A percentile compares a stretch with the other conserved stretches of the same genome.
phyloP scores from a whole-genome alignment of 2,113 vertebrate species.

The Lagopus muta region DNA sequence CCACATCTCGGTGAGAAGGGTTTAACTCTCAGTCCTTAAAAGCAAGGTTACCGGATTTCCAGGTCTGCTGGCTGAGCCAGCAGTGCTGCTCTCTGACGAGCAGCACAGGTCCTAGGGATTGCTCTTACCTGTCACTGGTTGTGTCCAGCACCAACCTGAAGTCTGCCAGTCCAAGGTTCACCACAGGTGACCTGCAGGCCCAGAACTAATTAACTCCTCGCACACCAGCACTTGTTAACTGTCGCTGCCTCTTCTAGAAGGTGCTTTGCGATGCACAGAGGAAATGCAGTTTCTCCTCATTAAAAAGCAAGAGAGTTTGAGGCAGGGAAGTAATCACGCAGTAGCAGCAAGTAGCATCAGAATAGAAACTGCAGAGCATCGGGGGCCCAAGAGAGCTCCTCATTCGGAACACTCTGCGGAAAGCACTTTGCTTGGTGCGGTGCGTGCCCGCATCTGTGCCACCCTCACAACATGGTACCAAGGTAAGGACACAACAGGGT shows the following conservation, averaged over 20 bases:
- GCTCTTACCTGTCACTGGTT: not conserved
- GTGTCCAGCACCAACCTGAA: not conserved
- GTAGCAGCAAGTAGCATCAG: not conserved
- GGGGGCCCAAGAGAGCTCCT: not conserved
- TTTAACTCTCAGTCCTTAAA: not conserved
- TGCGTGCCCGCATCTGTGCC: not conserved
- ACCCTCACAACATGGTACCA: rapidly evolving
- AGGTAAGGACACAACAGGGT: not conserved
- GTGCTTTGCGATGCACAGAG: not conserved
- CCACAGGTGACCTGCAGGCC: not conserved
- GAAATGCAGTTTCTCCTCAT: not conserved
- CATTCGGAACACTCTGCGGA: rapidly evolving
- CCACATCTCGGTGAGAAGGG: not conserved
- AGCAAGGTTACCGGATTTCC: not conserved
- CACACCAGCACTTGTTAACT: not conserved
- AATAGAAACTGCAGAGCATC: not conserved
- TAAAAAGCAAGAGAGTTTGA: not conserved
- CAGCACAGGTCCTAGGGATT: rapidly evolving
- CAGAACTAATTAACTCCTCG: not conserved
- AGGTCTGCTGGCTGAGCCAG: not conserved
- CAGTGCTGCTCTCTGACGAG: rapidly evolving
- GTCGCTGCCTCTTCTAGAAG: not conserved
- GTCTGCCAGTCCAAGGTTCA: not conserved
- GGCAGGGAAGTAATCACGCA: not conserved
- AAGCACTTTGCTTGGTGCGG: not conserved